Base-by-base conservation (phyloP, 2,113 vertebrate species). In the Sterrhoptilus dennistouni region DNA sequence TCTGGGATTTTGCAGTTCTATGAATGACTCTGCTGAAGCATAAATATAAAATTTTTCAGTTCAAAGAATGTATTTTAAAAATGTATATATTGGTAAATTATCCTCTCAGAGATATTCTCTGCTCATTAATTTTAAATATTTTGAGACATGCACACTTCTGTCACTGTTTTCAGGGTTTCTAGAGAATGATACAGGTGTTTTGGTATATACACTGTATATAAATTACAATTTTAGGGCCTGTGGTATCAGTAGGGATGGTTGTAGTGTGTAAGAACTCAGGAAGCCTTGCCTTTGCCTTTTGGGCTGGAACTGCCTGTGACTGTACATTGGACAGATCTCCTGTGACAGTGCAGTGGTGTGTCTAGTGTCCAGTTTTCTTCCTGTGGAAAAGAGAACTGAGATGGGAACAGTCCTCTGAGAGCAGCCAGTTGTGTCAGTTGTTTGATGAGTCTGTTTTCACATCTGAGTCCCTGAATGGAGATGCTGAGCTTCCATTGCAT, bases 231-330 rank as follows among this genome's bases (percentile, higher is more conserved):
- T 54, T n/a, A n/a, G 35, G 25, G 33, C 6, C 45, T 38, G 19
- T 1, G 5, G n/a, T n/a, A 9, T 44, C 45, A 21, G 25, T 33
- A 33, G 21, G 52, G 21, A 5, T n/a, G 35, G 13, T 23, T 2
- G 0, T 2, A 7, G 52, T 1, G 1, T 6, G 13, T 11, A 50
- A 56, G 7, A 20, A 3, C n/a, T 50, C 29, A 8, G 11, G 63
- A 70, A 57, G 27, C 54, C 74, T 66, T 70, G 40, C n/a, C 42
- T 42, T 40, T 52, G 40, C 24, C 31, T 23, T 38, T 29, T 80
- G 5, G 2, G 5, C 40, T 3, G 2, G 22, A 38, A 1, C 21
- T 68, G 44, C 18, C 18, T 24, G 33, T 70, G 50, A 1, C 47
- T 40, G 19, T 20, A 0, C 12, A 2, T 6, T 1, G 24, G 33